Base-by-base conservation (phyloP, 2,888 invertebrate genomes). In the Melanargia galathea region DNA sequence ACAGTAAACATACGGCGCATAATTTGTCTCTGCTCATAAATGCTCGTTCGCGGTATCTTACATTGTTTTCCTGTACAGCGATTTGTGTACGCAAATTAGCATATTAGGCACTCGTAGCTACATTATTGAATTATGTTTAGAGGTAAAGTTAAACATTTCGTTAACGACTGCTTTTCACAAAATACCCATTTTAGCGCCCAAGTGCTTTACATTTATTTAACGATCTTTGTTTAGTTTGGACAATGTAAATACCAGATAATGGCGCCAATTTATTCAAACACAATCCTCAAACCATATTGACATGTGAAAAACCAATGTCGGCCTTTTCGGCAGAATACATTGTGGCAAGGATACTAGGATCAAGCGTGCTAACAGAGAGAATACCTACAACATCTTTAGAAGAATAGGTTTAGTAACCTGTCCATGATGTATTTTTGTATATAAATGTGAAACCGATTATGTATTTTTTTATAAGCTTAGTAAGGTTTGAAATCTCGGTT, bases 121-220 rank as follows among this genome's bases (percentile, higher is more conserved):
- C 48, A 48, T 51, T 51, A 33, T 51, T 51, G 51, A 33, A 51
- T 51, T 18, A 22, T 48, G 24, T 26, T 26, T n/a, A 4, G 22
- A 11, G 22, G 22, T 46, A 7, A 46, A 22, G 22, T 46, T 46
- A 46, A 22, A 8, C 10, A 45, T 16, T 45, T 2, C 16, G 40
- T 40, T 40, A 40, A 40, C n/a, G 16, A 40, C 3, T 16, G 16
- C 16, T 6, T 16, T 6, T 38, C n/a, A 38, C 13, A 26, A 2
- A n/a, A 38, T n/a, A 13, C 13, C n/a, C 11, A n/a, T 38, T 38
- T 38, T 38, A 5, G n/a, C 2, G 38, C 6, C n/a, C 1, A 38
- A 38, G 5, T n/a, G 38, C n/a, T 38, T 3, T n/a, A 38, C n/a
- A 26, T 38, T 38, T 38, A 38, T 38, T 13, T n/a, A 38, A 38